Evolutionary conservation across 2,113 vertebrate species (phyloP), one percentile per base, ranked within the genome.

Genomic region (Rhynchomys soricoides): DNA sequence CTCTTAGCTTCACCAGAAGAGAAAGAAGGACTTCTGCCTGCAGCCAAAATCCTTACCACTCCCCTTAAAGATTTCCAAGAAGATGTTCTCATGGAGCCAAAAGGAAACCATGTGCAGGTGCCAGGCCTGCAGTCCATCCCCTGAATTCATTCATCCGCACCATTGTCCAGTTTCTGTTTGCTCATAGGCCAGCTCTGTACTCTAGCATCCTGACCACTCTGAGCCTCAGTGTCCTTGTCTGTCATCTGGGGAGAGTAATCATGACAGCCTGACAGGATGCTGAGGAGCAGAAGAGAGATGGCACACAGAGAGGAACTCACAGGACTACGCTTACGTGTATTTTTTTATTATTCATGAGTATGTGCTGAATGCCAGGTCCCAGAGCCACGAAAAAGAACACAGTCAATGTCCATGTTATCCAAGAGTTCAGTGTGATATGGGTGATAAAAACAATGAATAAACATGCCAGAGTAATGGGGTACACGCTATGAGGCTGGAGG

Each of bases 51-150:
- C 95, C 43, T 71, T 85, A 70, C 48, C 77, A 59, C 74, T 89
- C 71, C 34, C 82, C 43, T 71, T 92, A 90, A 96, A 93, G 93
- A 92, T 73, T 86, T 92, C 64, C 85, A 86, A 45, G 81, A 74
- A 89, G 93, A 94, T 43, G 85, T 92, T 75, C 88, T 83, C 52
- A 15, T 29, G 22, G 50, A 78, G 85, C 79, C 83, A 40, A 50
- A 64, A 71, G 90, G 74, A 90, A 74, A 85, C 68, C 8, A 1
- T 55, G n/a, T 86, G 77, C 79, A 81, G 93, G 0, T 2, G 24
- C 34, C 17, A 74, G 29, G 31, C 11, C 37, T 73, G 77, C 64
- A 0, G 10, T 59, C 24, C 43, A 26, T 70, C 22, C n/a, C 87
- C 19, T n/a, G 64, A 90, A 92, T 71, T 77, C 75, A 34, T 43